Evolutionary conservation across 2,113 vertebrate species (phyloP).

Genomic region (Protobothrops flavoviridis): DNA sequence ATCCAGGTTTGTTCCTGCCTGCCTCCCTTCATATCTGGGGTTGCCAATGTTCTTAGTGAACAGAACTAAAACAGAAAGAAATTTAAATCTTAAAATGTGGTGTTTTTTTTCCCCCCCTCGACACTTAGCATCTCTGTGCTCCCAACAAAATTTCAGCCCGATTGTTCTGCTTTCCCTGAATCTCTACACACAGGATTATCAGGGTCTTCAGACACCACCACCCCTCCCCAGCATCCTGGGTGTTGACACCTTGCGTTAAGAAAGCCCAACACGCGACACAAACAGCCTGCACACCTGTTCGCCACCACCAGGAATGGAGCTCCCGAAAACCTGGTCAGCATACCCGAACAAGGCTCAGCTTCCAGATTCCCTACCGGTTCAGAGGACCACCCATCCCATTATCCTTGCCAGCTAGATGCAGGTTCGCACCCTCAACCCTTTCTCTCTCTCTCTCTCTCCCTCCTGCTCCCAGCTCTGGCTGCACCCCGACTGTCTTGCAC

Average conservation of each 20-base stretch:
- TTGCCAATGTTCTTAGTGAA: neutral
- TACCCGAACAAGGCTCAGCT: neutral
- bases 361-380: neutral
- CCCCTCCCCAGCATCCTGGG: neutral
- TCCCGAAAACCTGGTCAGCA: neutral
- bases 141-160: no score
- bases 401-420: neutral
- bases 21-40: neutral
- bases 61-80: neutral
- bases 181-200: neutral
- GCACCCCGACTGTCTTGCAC: neutral
- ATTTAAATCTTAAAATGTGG: neutral
- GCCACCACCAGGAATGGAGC: neutral
- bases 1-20: no score
- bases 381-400: neutral
- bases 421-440: neutral
- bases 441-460: no score
- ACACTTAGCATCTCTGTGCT: neutral
- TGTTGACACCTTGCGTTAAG: neutral
- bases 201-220: no score
- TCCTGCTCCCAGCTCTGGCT: neutral
- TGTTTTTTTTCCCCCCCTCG: neutral
- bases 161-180: no score
- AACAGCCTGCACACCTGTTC: neutral
- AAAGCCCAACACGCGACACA: accelerated